Base-by-base conservation (phyloP, 2,888 invertebrate genomes). In the Athalia circularis region DNA sequence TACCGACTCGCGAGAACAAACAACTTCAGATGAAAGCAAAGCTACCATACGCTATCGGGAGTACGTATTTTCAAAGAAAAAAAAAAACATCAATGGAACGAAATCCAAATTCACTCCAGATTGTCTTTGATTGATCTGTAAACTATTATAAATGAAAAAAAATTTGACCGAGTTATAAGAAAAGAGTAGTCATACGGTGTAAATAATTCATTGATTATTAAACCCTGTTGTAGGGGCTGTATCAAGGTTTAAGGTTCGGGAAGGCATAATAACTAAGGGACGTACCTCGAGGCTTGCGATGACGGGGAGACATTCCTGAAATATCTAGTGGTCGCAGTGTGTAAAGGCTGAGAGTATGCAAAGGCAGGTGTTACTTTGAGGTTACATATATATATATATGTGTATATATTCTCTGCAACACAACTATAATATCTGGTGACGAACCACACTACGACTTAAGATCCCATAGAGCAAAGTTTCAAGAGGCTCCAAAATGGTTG, bases 331-430 rank as follows among this genome's bases (percentile, higher is more conserved):
- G 57, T 57, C 47, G 29, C 29, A 29, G 29, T 29, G n/a, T n/a
- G 2, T 29, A 29, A 8, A 72, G 72, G 45, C 47, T 47, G 3
- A 11, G 8, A 47, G 9, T 9, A 47, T 59, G 0, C 0, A 47
- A 13, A 52, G 11, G n/a, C 57, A 72, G 72, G 72, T 72, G 72
- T 72, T 59, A 72, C 7, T 59, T n/a, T 15, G 47, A 45, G 72
- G 72, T 45, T 47, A 47, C 13, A 11, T 47, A n/a, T 59, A 47
- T 29, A 29, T 29, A 29, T 29, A 29, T 29, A 29, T 52, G 29
- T 5, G 4, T 4, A 64, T 11, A 54, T 43, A 9, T 29, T 1
- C 29, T 29, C 29, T 1, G 29, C 29, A 54, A n/a, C 54, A 11
- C 54, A 54, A n/a, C 54, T 54, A 54, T 54, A 29, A 29, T 29